Evolutionary conservation across 2,888 invertebrate genomes (phyloP), one percentile per base, ranked within the genome.

Genomic region (Chaetogeoica ovagalla): DNA sequence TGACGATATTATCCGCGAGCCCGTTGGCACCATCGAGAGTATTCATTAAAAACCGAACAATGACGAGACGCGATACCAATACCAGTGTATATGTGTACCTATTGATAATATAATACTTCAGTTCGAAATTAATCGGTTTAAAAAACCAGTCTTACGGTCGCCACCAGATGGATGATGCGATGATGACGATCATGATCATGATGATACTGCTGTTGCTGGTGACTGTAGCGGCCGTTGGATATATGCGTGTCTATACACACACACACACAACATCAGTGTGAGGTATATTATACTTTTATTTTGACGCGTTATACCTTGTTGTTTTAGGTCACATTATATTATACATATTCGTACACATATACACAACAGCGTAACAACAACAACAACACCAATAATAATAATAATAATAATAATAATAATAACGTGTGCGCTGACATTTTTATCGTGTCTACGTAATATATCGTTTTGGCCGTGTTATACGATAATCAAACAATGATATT

Each of bases 1-100:
- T 37, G n/a, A 73, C 52, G 11, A 63, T 62, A 65, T 65, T 74
- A 74, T 74, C 74, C 69, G 77, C 77, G 39, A 77, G 71, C 71
- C 79, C 55, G 57, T 55, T 30, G 71, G 71, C 71, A 70, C 79
- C 79, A 71, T 70, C 79, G 43, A 79, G 79, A 79, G 79, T 70
- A 55, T 79, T 79, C 70, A 71, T 79, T 79, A 79, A 65, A n/a
- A 65, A 79, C 13, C 57, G 71, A 79, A 79, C 79, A 79, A 79
- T 79, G 79, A 30, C 30, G 62, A 62, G 70, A 77, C 69, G 60
- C 77, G 71, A 30, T 30, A 30, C 30, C 30, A 30, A 70, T 66
- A 13, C n/a, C n/a, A n/a, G n/a, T n/a, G n/a, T n/a, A n/a, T n/a
- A n/a, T 23, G 37, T 37, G 52, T 13, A 37, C 70, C 52, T 77